Evolutionary conservation across 2,888 invertebrate genomes (phyloP), one percentile per base, ranked within the genome.

Genomic region (Acrocera orbiculus): DNA sequence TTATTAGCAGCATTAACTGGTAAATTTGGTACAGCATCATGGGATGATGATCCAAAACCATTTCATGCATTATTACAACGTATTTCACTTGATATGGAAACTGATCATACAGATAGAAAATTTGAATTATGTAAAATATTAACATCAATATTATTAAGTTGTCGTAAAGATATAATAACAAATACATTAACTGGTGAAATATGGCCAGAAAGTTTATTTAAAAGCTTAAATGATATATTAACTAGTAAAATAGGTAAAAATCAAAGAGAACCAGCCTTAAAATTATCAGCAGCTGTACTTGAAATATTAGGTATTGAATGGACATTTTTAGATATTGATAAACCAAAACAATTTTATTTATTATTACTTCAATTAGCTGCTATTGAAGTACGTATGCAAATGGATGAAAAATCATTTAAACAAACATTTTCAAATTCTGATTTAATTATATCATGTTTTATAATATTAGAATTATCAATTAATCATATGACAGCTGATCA

Each of bases 301-400:
- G 81, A 86, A 45, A 62, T 82, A 2, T 63, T 87, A 15, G 87
- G 90, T 14, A 72, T 85, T 16, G 82, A 85, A 43, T 89, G 87
- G 86, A 70, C 78, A 35, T 63, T 86, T 42, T n/a, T n/a, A n/a
- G n/a, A n/a, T n/a, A 70, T 69, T 47, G 80, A 82, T 55, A 79
- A 79, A 44, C 82, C 83, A 36, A 68, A 69, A 37, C 81, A 82
- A 58, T 76, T 83, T 49, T 79, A 87, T 49, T 75, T 90, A 47
- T 63, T 89, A 14, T 61, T 90, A 9, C 71, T 89, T 36, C 89
- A 92, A 54, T 63, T 93, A 36, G 77, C 82, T 46, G 85, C 87
- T 31, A 83, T 92, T 51, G 92, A 93, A 67, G 79, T 92, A 2
- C 72, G 90, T 49, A 90, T 93, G 89, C 83, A 86, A 45, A 64